A percentile compares a stretch with the other conserved stretches of the same genome.
Evolutionary conservation across 2,113 vertebrate species (phyloP).

Genomic region (Elanoides forficatus): DNA sequence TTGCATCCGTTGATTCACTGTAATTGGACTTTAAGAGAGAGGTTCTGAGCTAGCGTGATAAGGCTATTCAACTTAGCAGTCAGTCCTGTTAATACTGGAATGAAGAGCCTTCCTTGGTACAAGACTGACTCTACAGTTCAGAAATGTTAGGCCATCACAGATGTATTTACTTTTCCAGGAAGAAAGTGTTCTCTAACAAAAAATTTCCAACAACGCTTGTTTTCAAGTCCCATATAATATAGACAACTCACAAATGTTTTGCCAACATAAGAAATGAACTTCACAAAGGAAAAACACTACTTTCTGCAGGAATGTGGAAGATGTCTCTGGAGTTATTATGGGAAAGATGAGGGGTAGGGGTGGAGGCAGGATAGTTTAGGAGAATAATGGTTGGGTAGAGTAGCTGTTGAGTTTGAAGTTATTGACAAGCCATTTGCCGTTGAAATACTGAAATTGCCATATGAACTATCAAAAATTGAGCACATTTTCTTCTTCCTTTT

Average conservation of each 20-base stretch:
- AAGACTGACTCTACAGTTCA: not conserved
- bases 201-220: not conserved
- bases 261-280: not conserved
- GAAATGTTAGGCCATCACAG: not conserved
- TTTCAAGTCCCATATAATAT: not conserved
- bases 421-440: not conserved
- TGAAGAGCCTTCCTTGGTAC: not conserved
- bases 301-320: not conserved
- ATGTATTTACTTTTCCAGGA: not conserved
- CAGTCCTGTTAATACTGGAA: not conserved
- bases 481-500: not conserved
- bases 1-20: not conserved
- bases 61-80: not conserved
- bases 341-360: not conserved
- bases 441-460: not conserved
- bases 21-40: not conserved
- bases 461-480: not conserved
- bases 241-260: not conserved
- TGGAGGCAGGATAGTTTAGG: not conserved
- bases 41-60: not conserved
- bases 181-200: not conserved
- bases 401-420: not conserved
- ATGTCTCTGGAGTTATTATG: not conserved
- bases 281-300: not conserved
- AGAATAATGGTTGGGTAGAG: not conserved